Base-by-base conservation (phyloP, 2,888 invertebrate species). In the Aporophyla nigra region DNA sequence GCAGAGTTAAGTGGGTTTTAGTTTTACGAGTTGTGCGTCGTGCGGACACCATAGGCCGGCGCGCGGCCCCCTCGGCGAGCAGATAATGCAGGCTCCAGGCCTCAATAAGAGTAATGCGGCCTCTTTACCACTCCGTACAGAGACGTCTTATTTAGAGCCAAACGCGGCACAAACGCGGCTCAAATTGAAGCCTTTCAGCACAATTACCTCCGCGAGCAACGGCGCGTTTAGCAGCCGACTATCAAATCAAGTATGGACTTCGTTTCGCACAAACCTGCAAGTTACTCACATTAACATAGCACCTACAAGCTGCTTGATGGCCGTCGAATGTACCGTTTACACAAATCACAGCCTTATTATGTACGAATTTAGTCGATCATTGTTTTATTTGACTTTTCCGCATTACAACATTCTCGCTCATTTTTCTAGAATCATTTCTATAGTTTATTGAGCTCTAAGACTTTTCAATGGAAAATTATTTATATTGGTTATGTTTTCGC, bases 111-210 rank as follows among this genome's bases (percentile, higher is more conserved):
- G 94, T 95, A 96, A 96, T 95, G 94, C 93, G 90, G 92, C 93
- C 94, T 95, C 95, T 96, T 95, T 94, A 95, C 94, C 93, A 92
- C 93, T 92, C 93, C 89, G 92, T 92, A 91, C 92, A 92, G 90
- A 93, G 95, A 96, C 96, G 95, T 96, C 96, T 96, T 96, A 96
- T 96, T 96, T 95, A 96, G 94, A 91, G 85, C 93, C 94, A 94
- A 94, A 95, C 92, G 91, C 92, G 93, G 93, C 89, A 89, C 93
- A 93, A 94, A 94, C 92, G 90, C 92, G 91, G 88, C 90, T 93
- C 91, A 96, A 96, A 96, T 96, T 96, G 96, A 93, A 92, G 94
- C 94, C 93, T 95, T 96, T 96, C 96, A 95, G 91, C 93, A 92
- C 94, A 95, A 95, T 95, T 94, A 94, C 94, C 92, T 90, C 87